Conservation (phyloP, 2,797 vertebrate genomes). For the Otolemur crassicaudatus region DNA sequence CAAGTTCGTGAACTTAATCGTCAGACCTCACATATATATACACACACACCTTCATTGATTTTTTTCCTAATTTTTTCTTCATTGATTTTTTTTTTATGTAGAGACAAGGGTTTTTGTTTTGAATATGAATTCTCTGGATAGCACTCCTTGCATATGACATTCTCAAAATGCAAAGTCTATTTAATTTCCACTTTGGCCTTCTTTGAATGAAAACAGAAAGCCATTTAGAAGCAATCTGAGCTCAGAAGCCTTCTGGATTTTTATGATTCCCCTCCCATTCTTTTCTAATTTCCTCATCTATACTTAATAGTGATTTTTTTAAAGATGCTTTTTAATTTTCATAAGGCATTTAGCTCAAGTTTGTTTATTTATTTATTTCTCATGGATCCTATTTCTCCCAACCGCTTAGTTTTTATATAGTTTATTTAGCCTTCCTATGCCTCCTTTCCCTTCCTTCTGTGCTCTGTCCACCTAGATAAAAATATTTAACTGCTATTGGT, state of each 20-base stretch:
- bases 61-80: no score
- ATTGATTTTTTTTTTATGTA: background rate
- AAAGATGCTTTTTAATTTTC: background rate
- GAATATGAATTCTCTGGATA: background rate
- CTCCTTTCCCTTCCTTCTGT: background rate
- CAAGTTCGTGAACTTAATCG: no score
- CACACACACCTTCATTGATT: background rate
- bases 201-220: conserved; percentile 7
- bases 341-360: background rate
- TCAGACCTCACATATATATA: background rate
- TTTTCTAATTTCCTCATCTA: background rate
- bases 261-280: background rate
- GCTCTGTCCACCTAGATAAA: conserved; percentile 5
- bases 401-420: background rate
- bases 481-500: conserved; percentile 14
- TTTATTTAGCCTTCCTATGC: background rate
- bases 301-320: background rate
- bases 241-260: background rate
- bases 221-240: background rate
- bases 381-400: background rate
- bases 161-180: background rate
- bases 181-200: background rate
- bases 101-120: background rate
- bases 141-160: background rate
- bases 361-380: background rate